Evolutionary conservation across 2,113 vertebrate species (phyloP).

Genomic region (Austrofundulus limnaeus): DNA sequence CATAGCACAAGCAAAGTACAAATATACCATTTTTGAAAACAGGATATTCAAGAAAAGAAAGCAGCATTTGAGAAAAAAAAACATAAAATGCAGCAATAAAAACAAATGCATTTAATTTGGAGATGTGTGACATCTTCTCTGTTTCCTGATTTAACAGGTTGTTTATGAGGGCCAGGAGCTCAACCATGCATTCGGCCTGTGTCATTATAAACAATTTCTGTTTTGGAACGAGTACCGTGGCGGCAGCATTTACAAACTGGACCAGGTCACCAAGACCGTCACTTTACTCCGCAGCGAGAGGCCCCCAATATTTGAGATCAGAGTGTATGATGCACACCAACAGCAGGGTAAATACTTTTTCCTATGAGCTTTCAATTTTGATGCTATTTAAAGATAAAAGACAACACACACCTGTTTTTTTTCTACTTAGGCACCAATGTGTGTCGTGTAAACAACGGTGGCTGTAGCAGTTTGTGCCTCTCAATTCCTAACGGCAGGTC

Average conservation of each 20-base stretch:
- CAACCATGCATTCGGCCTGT: slow-evolving; percentile 93
- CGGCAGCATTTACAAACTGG: slow-evolving; percentile 92
- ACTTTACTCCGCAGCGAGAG: slow-evolving; percentile 91
- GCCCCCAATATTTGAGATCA: slow-evolving; percentile 96
- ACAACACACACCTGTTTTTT: neutral
- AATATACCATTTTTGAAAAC: too few relatives aligned
- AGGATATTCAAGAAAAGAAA: too few relatives aligned
- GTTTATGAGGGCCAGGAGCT: slow-evolving; percentile 92
- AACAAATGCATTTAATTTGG: neutral
- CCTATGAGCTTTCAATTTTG: neutral
- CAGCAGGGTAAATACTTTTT: slow-evolving; percentile 84
- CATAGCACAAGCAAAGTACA: too few relatives aligned
- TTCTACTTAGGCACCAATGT: slow-evolving; percentile 83
- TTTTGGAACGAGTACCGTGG: slow-evolving; percentile 98
- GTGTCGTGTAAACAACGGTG: slow-evolving; percentile 90
- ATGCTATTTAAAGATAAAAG: neutral
- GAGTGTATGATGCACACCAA: slow-evolving; percentile 95
- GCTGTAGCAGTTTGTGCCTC: slow-evolving; percentile 94
- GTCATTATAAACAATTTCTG: slow-evolving; percentile 91
- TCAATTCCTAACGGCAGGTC: slow-evolving; percentile 86
- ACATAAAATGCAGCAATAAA: neutral
- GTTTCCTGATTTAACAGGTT: slow-evolving; percentile 70
- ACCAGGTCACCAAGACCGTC: slow-evolving; percentile 84
- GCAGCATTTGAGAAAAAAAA: too few relatives aligned
- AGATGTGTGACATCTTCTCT: neutral